A percentile compares a stretch with the other conserved stretches of the same genome.
Conservation (phyloP, 2,113 vertebrate species). For the Sebastes schlegelii region DNA sequence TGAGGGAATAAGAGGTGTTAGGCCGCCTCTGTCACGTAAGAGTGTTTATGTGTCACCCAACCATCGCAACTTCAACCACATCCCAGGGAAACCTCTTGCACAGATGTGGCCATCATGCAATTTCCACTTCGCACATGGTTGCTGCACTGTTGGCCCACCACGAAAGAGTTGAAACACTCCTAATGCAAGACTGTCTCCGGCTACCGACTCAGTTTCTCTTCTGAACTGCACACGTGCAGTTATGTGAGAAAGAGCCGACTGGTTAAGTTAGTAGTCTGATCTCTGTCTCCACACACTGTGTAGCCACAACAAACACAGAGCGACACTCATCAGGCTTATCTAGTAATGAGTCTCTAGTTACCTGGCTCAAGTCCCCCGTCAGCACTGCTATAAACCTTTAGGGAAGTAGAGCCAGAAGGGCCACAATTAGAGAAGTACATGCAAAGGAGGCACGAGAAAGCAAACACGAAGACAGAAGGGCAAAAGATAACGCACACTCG, state of each 20-base stretch:
- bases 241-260: slow-evolving; percentile 15
- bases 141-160: slow-evolving; percentile 15
- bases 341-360: slow-evolving; percentile 78
- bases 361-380: slow-evolving; percentile 59
- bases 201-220: background rate
- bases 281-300: slow-evolving; percentile 44
- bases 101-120: slow-evolving; percentile 49
- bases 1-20: slow-evolving; percentile 15
- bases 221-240: background rate
- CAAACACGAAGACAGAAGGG: slow-evolving; percentile 52
- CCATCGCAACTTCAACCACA: slow-evolving; percentile 44
- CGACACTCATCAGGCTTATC: slow-evolving; percentile 59
- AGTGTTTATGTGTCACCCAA: slow-evolving; percentile 34
- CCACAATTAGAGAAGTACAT: slow-evolving; percentile 70
- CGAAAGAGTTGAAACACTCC: slow-evolving; percentile 16
- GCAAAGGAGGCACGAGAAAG: slow-evolving; percentile 52
- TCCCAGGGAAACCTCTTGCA: slow-evolving; percentile 42
- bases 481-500: slow-evolving; percentile 17
- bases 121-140: slow-evolving; percentile 42
- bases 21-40: slow-evolving; percentile 9
- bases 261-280: slow-evolving; percentile 25
- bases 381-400: slow-evolving; percentile 60
- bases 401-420: slow-evolving; percentile 67
- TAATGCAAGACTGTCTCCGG: slow-evolving; percentile 24
- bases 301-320: slow-evolving; percentile 73